Conservation (phyloP, 2,888 invertebrate genomes). For the Dione juno region DNA sequence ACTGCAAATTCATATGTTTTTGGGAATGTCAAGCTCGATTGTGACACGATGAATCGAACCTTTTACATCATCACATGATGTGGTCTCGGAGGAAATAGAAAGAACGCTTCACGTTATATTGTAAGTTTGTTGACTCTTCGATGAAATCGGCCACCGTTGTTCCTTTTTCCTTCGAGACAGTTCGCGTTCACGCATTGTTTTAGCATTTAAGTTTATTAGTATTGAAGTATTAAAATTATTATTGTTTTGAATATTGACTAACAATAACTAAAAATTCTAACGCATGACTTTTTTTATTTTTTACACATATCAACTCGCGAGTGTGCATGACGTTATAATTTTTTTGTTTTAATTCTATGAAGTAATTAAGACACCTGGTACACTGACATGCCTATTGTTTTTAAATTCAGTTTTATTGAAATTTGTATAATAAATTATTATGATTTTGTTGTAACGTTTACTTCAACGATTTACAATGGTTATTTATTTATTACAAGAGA, state of each 20-base stretch:
- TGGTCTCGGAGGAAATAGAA: conserved; percentile 68
- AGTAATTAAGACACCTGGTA: conserved; percentile 52
- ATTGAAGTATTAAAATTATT: conserved; percentile 50
- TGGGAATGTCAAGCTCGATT: conserved; percentile 53
- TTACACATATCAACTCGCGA: conserved; percentile 75
- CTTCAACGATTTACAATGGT: conserved; percentile 73
- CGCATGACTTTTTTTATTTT: conserved; percentile 75
- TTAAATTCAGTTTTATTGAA: conserved; percentile 48
- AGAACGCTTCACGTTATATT: conserved; percentile 64
- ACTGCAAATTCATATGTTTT: conserved; percentile 66
- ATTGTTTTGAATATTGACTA: conserved; percentile 78
- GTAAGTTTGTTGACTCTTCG: conserved; percentile 64
- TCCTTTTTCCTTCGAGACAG: conserved; percentile 68
- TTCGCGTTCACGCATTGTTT: conserved; percentile 59
- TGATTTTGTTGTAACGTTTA: conserved; percentile 70
- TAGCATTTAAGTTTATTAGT: conserved; percentile 48
- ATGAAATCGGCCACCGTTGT: conserved; percentile 65
- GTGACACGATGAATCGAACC: conserved; percentile 55
- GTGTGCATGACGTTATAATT: conserved; percentile 75
- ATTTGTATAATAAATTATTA: conserved; percentile 40
- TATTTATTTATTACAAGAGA: conserved; percentile 48
- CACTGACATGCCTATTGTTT: conserved; percentile 70
- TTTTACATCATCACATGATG: conserved; percentile 56
- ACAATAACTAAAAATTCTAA: conserved; percentile 80
- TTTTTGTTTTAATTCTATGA: conserved; percentile 50